Percentiles rank a stretch among this genome's conserved stretches.
phyloP scores from a whole-genome alignment of 2,797 vertebrate genomes.

The Pelobates cultripes region DNA sequence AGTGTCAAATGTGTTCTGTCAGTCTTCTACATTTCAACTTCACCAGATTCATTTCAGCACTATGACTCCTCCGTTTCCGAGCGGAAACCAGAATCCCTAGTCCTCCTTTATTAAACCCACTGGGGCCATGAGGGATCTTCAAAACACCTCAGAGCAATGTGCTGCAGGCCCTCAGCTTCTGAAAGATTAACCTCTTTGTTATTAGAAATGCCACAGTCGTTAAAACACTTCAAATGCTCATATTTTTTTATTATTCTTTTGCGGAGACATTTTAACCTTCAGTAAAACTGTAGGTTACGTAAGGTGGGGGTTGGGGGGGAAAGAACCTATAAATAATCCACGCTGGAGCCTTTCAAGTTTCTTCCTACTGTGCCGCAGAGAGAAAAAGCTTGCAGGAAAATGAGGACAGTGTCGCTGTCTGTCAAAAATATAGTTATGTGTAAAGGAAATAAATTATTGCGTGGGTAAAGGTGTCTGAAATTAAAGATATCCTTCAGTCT shows the following conservation, averaged over 20 bases:
- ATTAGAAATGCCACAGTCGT: conserved; percentile 36
- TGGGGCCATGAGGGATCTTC: conserved; percentile 17
- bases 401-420: conserved; percentile 34
- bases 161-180: conserved; percentile 18
- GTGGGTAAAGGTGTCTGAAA: neutral
- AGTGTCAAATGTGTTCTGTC: neutral
- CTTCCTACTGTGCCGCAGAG: conserved; percentile 48
- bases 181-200: conserved; percentile 33
- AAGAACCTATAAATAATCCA: conserved; percentile 48
- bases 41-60: neutral
- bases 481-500: conserved; percentile 1
- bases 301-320: conserved; percentile 20
- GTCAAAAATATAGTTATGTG: conserved; percentile 32
- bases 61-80: conserved; percentile 11
- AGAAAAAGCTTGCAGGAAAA: conserved; percentile 33
- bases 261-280: conserved; percentile 70
- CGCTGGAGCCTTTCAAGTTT: conserved; percentile 39
- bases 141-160: conserved; percentile 19
- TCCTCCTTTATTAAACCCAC: conserved; percentile 35
- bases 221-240: conserved; percentile 36
- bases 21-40: conserved; percentile 7
- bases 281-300: conserved; percentile 43
- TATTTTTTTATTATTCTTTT: conserved; percentile 55
- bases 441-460: conserved; percentile 25
- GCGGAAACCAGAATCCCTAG: neutral